A percentile compares a stretch with the other conserved stretches of the same genome.
phyloP scores from a whole-genome alignment of 2,797 vertebrate genomes.

The Masticophis lateralis region DNA sequence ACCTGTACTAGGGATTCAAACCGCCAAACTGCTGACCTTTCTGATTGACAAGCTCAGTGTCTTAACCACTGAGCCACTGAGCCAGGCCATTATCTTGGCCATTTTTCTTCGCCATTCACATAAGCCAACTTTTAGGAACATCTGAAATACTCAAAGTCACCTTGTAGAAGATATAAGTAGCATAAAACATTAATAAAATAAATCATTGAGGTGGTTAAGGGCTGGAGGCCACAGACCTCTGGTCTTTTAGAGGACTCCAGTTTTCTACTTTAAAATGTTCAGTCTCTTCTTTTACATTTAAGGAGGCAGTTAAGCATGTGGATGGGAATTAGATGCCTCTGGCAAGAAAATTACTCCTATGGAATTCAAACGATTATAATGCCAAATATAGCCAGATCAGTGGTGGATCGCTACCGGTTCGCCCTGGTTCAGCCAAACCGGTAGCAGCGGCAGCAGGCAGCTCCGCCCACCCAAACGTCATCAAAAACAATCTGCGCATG shows the following conservation, averaged over 20 bases:
- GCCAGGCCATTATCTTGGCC: no score
- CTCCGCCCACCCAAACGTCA: no score
- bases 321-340: not conserved
- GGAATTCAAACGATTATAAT: not conserved
- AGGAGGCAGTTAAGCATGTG: not conserved
- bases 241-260: not conserved
- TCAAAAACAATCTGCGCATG: no score
- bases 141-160: not conserved
- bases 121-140: not conserved
- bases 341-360: not conserved
- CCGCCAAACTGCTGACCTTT: no score
- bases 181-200: no score
- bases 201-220: not conserved
- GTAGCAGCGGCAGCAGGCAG: no score
- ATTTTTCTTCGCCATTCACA: not conserved
- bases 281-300: not conserved
- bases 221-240: not conserved
- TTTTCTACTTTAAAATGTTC: not conserved
- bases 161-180: not conserved
- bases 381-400: not conserved
- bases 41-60: no score
- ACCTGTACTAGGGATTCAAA: no score
- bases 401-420: no score
- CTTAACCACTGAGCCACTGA: no score
- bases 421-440: no score